Percentiles rank a stretch among this genome's conserved stretches.
phyloP scores from a whole-genome alignment of 1,140 invertebrate genomes.

The Archegozetes longisetosus region DNA sequence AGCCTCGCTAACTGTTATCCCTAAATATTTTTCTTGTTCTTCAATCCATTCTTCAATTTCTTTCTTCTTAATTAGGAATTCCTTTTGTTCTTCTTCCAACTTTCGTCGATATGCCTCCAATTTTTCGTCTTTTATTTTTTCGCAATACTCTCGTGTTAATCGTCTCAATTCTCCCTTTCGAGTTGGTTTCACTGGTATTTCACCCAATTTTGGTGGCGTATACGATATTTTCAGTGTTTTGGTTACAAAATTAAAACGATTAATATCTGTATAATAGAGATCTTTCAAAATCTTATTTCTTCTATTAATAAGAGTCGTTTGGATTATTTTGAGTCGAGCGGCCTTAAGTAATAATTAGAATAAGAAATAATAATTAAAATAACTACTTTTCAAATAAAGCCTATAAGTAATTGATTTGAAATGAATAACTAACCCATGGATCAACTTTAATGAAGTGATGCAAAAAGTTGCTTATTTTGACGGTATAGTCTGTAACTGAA shows the following conservation, averaged over 20 bases:
- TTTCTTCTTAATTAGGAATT: background rate
- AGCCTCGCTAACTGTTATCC: background rate
- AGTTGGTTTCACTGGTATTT: conserved; percentile 5
- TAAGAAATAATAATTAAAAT: too few relatives aligned
- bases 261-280: conserved; percentile 10
- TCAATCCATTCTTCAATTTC: conserved; percentile 14
- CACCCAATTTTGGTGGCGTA: conserved; percentile 5
- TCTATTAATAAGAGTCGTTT: conserved; percentile 6
- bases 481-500: conserved; percentile 17
- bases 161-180: conserved; percentile 16
- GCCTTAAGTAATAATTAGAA: too few relatives aligned
- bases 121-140: conserved; percentile 13
- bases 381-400: too few relatives aligned
- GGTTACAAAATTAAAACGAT: conserved; percentile 14
- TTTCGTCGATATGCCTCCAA: conserved; percentile 15
- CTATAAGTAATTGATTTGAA: too few relatives aligned
- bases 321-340: background rate
- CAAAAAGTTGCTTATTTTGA: conserved; percentile 14
- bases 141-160: conserved; percentile 18
- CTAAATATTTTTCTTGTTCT: conserved; percentile 17
- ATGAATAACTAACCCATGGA: background rate
- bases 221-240: conserved; percentile 12
- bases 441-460: conserved; percentile 5
- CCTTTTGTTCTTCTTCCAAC: conserved; percentile 14
- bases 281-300: conserved; percentile 9